Conservation (phyloP, 2,797 vertebrate species). For the Chelon labrosus region DNA sequence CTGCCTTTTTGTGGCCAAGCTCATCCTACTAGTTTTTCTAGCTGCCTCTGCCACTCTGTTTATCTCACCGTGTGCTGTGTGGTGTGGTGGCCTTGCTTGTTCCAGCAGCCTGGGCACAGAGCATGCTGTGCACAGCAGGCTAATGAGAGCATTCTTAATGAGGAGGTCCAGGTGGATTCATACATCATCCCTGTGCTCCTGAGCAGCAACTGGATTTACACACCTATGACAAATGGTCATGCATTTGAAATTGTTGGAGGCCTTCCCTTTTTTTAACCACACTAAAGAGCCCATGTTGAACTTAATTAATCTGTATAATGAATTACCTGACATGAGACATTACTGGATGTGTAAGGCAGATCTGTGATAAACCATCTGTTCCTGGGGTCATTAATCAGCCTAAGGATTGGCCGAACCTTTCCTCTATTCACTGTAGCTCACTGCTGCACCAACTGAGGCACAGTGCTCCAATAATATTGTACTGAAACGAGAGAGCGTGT, state of each 20-base stretch:
- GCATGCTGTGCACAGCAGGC: slow-evolving; percentile 57
- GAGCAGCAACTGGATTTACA: slow-evolving; percentile 71
- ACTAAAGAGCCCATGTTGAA: slow-evolving; percentile 80
- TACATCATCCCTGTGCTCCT: slow-evolving; percentile 68
- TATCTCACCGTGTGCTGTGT: slow-evolving; percentile 49
- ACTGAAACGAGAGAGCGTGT: slow-evolving; percentile 4
- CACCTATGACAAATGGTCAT: slow-evolving; percentile 73
- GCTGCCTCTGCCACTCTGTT: slow-evolving; percentile 69
- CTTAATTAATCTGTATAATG: slow-evolving; percentile 85
- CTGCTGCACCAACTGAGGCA: slow-evolving; percentile 24
- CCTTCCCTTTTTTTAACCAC: slow-evolving; percentile 68
- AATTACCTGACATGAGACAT: slow-evolving; percentile 81
- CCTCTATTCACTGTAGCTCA: slow-evolving; percentile 37
- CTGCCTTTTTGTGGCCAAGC: not conserved
- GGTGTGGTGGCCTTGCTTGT: slow-evolving; percentile 64
- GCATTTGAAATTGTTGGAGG: slow-evolving; percentile 69
- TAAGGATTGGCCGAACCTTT: slow-evolving; percentile 69
- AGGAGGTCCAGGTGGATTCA: slow-evolving; percentile 70
- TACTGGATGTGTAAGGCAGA: slow-evolving; percentile 79
- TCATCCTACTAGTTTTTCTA: slow-evolving; percentile 70
- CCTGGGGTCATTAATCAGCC: slow-evolving; percentile 83
- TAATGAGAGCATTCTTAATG: slow-evolving; percentile 79
- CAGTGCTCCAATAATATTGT: slow-evolving; percentile 15
- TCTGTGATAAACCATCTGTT: slow-evolving; percentile 84
- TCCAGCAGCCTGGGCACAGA: slow-evolving; percentile 63